phyloP scores from a whole-genome alignment of 2,888 invertebrate species.

The Orchesella flavescens region DNA sequence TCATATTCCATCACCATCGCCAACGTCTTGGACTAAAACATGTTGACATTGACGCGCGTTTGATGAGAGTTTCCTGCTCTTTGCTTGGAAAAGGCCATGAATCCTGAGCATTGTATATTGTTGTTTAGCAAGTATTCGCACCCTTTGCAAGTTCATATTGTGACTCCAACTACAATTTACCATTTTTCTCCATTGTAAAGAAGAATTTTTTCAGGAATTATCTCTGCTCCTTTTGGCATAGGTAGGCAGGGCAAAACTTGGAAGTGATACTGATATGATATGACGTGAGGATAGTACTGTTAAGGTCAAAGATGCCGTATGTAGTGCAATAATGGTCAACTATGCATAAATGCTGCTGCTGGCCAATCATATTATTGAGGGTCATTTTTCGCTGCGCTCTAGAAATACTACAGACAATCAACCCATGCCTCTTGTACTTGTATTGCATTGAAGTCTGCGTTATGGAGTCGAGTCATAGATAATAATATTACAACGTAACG shows the following conservation, averaged over 20 bases:
- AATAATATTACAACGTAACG: no score
- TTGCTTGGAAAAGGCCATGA: conserved; percentile 46
- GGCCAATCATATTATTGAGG: background rate
- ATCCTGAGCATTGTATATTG: background rate
- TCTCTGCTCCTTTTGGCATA: background rate
- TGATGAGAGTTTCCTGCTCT: conserved; percentile 56
- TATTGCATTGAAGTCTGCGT: no score
- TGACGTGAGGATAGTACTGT: conserved; percentile 20
- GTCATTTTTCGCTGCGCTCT: background rate
- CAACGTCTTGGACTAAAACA: conserved; percentile 28
- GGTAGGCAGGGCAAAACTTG: background rate
- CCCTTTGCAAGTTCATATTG: background rate
- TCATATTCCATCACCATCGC: background rate
- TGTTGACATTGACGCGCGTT: conserved; percentile 57
- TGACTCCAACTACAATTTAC: background rate
- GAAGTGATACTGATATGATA: no score
- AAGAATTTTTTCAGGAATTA: background rate
- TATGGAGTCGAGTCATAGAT: no score
- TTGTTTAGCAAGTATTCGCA: background rate
- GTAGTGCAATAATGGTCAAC: background rate
- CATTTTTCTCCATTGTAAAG: background rate
- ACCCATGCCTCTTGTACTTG: no score
- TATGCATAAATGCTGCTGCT: background rate
- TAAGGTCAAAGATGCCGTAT: background rate
- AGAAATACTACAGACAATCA: no score